phyloP scores from a whole-genome alignment of 1,140 invertebrate species.

The Cherax quadricarinatus region DNA sequence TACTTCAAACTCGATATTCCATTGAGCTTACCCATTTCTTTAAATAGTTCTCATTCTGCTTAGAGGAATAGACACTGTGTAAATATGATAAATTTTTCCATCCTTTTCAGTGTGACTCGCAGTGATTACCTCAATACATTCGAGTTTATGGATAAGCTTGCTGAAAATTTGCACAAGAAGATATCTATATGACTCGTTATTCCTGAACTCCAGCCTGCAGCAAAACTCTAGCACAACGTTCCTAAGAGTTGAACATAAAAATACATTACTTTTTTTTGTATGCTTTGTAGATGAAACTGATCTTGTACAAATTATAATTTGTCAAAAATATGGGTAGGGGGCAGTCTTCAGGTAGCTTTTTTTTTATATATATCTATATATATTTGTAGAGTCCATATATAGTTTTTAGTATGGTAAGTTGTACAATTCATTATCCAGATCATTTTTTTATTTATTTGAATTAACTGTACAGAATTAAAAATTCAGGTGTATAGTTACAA shows the following conservation, averaged over 20 bases:
- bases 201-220: background rate
- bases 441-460: too few relatives aligned
- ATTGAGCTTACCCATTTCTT: too few relatives aligned
- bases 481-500: too few relatives aligned
- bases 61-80: too few relatives aligned
- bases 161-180: constrained; percentile 91
- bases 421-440: too few relatives aligned
- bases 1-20: too few relatives aligned
- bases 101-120: constrained; percentile 83
- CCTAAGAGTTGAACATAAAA: background rate
- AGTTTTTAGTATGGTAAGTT: too few relatives aligned
- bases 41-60: too few relatives aligned
- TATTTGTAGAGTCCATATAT: background rate
- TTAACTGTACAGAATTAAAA: too few relatives aligned
- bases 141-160: constrained; percentile 97
- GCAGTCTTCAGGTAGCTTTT: too few relatives aligned
- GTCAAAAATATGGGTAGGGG: background rate
- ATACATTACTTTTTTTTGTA: background rate
- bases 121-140: constrained; percentile 97
- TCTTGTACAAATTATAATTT: background rate
- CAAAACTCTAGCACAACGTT: constrained; percentile 50
- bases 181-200: constrained; percentile 75
- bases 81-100: constrained; percentile 20
- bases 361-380: background rate
- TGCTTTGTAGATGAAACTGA: background rate